Percentiles rank a stretch among this genome's conserved stretches.
These are phyloP conservation scores for Nephrotoma guestfalica DNA, from an alignment of 2,888 invertebrate species.

Conservation along the genomic window DNA sequence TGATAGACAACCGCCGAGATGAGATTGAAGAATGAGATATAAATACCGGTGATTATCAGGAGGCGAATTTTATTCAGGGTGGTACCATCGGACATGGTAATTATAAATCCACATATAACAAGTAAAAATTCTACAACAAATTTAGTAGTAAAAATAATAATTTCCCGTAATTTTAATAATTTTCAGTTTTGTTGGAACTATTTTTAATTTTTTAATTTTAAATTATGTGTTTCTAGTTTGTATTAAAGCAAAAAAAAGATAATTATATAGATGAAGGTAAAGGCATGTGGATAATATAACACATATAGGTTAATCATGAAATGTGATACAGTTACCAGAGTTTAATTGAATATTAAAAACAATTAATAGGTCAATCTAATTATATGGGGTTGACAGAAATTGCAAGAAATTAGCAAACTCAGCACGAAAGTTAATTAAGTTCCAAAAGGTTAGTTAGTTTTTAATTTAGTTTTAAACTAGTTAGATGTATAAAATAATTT, in stretches of 20 bases:
- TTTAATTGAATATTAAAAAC: not conserved
- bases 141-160: not conserved
- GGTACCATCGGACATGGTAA: not conserved
- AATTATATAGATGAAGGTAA: not conserved
- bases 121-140: not conserved
- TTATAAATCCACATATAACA: not conserved
- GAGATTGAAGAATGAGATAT: not conserved
- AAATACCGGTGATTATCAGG: not conserved
- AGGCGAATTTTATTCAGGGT: not conserved
- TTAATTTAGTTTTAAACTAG: too few relatives aligned
- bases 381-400: not conserved
- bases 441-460: too few relatives aligned
- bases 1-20: not conserved
- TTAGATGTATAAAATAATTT: too few relatives aligned
- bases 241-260: not conserved
- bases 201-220: not conserved
- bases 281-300: not conserved
- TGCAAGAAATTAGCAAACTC: not conserved
- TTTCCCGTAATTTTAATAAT: not conserved
- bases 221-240: not conserved
- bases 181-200: not conserved
- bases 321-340: not conserved
- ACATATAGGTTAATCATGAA: not conserved
- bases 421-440: not conserved
- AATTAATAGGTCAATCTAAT: not conserved